Base-by-base conservation (phyloP, 2,797 vertebrate genomes). In the Heterohyrax brucei region DNA sequence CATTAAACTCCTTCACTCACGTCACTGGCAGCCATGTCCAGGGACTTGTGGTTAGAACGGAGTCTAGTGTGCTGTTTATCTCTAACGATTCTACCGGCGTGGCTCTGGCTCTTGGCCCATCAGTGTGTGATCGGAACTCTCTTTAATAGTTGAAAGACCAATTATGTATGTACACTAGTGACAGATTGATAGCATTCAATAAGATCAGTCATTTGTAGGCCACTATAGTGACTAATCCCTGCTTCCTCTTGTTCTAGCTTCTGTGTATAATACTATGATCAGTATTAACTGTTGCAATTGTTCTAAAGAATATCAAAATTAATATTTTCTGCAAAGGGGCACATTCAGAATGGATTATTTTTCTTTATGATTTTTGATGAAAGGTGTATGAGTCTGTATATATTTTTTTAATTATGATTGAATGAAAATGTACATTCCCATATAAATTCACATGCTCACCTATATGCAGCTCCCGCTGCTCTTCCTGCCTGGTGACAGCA, bases 21-120 rank as follows among this genome's bases (percentile, higher is more conserved):
- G 87, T 96, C 96, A 96, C 28, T 77, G 87, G 56, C 26, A 92
- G 59, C 50, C 64, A 81, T 89, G 77, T 93, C 91, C 87, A 93
- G 87, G 94, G 89, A 96, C 87, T 82, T 97, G 97, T 96, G 97
- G 96, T 96, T 53, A 79, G 93, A 82, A 95, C 24, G 8, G 50
- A 96, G 94, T 83, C 78, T 30, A 76, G n/a, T 30, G 3, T 89
- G 50, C 70, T 95, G 84, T 91, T 95, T 80, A 82, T 75, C 89
- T 92, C 10, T 86, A 44, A 84, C 87, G 59, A 85, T 73, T 77
- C 77, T 95, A 6, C 19, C 13, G 53, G 86, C 73, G 72, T 85
- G 87, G 18, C 39, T 72, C 89, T 95, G 70, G 53, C 28, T 62
- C 83, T 48, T 79, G 30, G 14, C 19, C 68, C 39, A 68, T 90